A percentile compares a stretch with the other conserved stretches of the same genome.
Evolutionary conservation across 2,888 invertebrate genomes (phyloP).

Genomic region (Aelia acuminata): DNA sequence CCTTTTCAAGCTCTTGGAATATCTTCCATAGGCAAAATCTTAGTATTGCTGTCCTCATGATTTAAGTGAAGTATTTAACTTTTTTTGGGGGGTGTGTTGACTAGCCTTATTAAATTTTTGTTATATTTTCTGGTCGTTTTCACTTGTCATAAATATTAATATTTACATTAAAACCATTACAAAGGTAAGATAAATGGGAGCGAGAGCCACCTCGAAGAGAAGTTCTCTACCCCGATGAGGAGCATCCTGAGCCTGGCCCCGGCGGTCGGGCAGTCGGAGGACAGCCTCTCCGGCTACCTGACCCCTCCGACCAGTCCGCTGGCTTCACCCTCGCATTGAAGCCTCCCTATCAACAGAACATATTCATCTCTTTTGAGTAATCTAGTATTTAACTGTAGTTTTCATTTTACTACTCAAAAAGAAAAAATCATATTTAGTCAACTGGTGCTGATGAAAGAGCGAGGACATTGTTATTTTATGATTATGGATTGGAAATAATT

Average conservation of each 20-base stretch:
- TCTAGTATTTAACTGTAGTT: neutral
- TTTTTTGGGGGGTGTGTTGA: no score
- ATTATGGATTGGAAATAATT: neutral
- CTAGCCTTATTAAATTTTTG: no score
- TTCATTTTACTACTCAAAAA: neutral
- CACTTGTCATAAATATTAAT: neutral
- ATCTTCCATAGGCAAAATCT: no score
- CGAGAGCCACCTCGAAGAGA: constrained; percentile 63
- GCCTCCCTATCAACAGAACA: neutral
- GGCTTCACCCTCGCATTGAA: constrained; percentile 56
- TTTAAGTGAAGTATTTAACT: no score
- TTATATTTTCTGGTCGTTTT: no score
- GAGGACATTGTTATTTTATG: neutral
- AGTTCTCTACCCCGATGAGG: constrained; percentile 64
- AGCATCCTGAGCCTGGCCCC: constrained; percentile 60
- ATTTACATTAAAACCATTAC: neutral
- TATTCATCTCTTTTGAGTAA: neutral
- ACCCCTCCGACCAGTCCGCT: constrained; percentile 64
- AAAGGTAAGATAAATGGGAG: constrained; percentile 61
- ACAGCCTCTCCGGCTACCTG: constrained; percentile 65
- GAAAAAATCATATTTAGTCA: neutral
- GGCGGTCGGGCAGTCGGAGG: constrained; percentile 65
- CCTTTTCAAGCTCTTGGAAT: no score
- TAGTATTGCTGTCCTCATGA: no score
- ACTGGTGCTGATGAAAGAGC: neutral